A percentile compares a stretch with the other conserved stretches of the same genome.
Conservation (phyloP, 2,797 vertebrate genomes). For the Tangara arthus region DNA sequence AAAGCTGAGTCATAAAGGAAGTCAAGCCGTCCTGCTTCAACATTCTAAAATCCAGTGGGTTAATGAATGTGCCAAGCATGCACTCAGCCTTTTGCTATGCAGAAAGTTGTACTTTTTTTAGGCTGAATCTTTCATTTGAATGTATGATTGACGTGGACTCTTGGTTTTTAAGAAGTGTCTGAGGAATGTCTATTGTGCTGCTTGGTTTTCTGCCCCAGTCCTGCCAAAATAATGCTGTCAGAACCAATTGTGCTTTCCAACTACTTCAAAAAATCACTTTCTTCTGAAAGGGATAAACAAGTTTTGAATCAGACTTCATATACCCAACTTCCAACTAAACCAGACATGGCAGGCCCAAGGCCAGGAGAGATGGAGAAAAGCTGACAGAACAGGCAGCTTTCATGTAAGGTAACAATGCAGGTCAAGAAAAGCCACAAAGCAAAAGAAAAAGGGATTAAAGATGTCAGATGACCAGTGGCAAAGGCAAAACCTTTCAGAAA, state of each 20-base stretch:
- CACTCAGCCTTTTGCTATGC: not conserved
- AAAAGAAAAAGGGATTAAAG: not conserved
- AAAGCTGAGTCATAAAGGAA: constrained; percentile 3
- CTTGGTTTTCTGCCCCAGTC: not conserved
- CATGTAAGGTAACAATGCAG: not conserved
- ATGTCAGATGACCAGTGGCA: not conserved
- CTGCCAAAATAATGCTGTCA: not conserved
- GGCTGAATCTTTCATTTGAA: constrained; percentile 6
- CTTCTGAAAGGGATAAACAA: not conserved
- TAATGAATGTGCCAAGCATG: not conserved
- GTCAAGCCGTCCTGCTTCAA: not conserved
- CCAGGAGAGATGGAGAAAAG: not conserved
- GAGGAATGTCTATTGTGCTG: not conserved
- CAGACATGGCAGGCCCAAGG: not conserved
- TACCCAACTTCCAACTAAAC: not conserved
- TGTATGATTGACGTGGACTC: not conserved
- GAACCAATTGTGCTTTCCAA: not conserved
- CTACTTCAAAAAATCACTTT: not conserved
- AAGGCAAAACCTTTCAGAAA: not conserved
- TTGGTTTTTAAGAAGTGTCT: not conserved
- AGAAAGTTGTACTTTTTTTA: not conserved
- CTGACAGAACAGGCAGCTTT: not conserved
- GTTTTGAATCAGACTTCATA: not conserved
- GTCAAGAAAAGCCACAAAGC: not conserved
- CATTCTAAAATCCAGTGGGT: not conserved